Evolutionary conservation across 2,888 invertebrate genomes (phyloP).

Genomic region (Ennomos quercinarius): DNA sequence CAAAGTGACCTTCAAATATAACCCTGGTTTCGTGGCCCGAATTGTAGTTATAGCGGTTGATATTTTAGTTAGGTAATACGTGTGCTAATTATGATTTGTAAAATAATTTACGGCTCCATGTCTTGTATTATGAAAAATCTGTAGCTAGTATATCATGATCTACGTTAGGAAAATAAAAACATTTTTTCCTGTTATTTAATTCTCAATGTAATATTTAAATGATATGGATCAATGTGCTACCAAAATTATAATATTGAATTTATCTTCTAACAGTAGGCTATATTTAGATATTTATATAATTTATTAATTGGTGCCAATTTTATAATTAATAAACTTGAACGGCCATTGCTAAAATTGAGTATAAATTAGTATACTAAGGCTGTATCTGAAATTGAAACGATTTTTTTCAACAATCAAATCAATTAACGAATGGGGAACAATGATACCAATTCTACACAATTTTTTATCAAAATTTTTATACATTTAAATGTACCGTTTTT

Average conservation of each 20-base stretch:
- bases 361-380: constrained; percentile 38
- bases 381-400: constrained; percentile 43
- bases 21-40: constrained; percentile 3
- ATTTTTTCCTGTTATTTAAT: constrained; percentile 24
- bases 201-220: constrained; percentile 11
- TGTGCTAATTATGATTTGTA: constrained; percentile 11
- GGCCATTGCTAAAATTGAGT: constrained; percentile 46
- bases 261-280: constrained; percentile 39
- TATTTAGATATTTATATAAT: constrained; percentile 43
- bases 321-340: constrained; percentile 47
- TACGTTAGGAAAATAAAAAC: constrained; percentile 20
- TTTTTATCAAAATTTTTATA: constrained; percentile 40
- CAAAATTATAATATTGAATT: constrained; percentile 34
- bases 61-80: constrained; percentile 7
- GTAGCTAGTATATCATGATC: constrained; percentile 13
- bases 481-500: constrained; percentile 26
- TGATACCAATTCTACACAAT: constrained; percentile 55
- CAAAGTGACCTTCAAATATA: not conserved
- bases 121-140: constrained; percentile 16
- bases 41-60: constrained; percentile 4
- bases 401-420: constrained; percentile 45
- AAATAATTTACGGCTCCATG: constrained; percentile 29
- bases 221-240: constrained; percentile 26
- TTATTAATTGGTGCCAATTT: constrained; percentile 71
- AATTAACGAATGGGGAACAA: constrained; percentile 76